Evolutionary conservation across 2,113 vertebrate species (phyloP).

Genomic region (Tachuris rubrigastra): DNA sequence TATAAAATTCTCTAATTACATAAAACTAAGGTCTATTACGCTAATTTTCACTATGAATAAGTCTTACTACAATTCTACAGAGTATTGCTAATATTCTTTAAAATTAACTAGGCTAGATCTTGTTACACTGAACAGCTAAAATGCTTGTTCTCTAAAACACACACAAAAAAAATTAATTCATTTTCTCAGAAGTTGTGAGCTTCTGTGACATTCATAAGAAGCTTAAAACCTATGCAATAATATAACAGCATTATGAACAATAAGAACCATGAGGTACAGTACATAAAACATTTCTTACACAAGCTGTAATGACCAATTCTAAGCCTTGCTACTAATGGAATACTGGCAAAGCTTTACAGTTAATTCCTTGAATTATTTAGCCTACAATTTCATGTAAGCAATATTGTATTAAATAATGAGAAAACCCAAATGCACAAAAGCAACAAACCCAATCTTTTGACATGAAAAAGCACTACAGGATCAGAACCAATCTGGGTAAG

Average conservation of each 20-base stretch:
- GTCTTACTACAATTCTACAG: neutral
- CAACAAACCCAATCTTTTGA: neutral
- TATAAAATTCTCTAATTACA: neutral
- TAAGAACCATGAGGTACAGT: neutral
- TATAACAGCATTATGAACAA: accelerated
- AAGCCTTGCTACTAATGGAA: neutral
- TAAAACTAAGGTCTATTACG: neutral
- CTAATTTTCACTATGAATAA: neutral
- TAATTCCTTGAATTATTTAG: neutral
- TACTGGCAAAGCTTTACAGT: neutral
- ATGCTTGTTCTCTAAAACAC: neutral
- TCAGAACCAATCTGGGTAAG: neutral
- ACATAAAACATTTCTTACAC: neutral
- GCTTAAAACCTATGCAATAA: neutral
- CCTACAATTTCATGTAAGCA: neutral
- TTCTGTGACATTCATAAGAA: neutral
- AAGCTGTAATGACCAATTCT: neutral
- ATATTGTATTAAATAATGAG: neutral
- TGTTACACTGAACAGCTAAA: neutral
- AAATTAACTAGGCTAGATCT: neutral
- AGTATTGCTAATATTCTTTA: neutral
- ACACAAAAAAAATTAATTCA: neutral
- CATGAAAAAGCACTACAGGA: neutral
- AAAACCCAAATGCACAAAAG: neutral
- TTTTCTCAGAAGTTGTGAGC: neutral